Evolutionary conservation across 2,797 vertebrate species (phyloP).

Genomic region (Eutrigla gurnardus): DNA sequence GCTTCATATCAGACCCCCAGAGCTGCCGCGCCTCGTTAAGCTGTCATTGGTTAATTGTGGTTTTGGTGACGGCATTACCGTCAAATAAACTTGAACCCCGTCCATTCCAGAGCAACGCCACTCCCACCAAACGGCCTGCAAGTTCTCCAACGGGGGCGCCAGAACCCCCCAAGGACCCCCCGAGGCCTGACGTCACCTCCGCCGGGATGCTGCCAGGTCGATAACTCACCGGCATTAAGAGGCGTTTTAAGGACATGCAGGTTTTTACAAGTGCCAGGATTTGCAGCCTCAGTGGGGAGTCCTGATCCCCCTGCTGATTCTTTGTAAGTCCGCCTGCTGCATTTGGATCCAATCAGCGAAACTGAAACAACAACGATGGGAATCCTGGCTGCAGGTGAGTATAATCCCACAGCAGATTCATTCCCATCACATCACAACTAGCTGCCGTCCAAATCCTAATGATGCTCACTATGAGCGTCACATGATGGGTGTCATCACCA

Average conservation of each 20-base stretch:
- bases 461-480: background rate
- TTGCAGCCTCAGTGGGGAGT: background rate
- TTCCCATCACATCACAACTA: background rate
- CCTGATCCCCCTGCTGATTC: background rate
- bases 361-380: background rate
- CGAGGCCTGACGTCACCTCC: background rate
- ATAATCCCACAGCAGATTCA: constrained; percentile 8
- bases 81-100: background rate
- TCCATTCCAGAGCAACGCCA: background rate
- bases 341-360: background rate
- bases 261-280: constrained; percentile 1
- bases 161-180: background rate
- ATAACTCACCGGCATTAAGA: constrained; percentile 8
- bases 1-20: background rate
- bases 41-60: background rate
- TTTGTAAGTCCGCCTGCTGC: background rate
- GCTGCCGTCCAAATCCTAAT: background rate
- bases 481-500: background rate
- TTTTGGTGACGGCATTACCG: background rate
- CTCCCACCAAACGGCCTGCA: no score
- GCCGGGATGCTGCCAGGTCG: background rate
- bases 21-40: background rate
- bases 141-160: background rate
- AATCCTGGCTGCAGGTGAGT: background rate
- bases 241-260: background rate